These are phyloP conservation scores for Cerastis leucographa DNA, from an alignment of 2,888 invertebrate species.

Conservation along the genomic window DNA sequence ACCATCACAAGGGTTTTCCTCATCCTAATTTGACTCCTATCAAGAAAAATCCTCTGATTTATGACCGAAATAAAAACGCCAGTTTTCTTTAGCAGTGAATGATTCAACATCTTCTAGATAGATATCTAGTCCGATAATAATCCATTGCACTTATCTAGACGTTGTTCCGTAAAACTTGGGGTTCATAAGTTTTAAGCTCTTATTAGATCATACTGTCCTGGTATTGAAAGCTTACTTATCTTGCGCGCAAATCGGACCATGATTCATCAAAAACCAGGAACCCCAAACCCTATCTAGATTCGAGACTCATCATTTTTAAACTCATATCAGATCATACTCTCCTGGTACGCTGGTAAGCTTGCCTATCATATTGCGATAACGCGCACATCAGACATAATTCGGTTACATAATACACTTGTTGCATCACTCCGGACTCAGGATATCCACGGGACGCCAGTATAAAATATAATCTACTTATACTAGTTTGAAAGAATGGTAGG, in stretches of 20 bases:
- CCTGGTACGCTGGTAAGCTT: not conserved
- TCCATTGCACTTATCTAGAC: not conserved
- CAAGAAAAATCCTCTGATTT: slow-evolving; percentile 27
- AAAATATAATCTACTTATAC: not conserved
- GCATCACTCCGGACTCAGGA: slow-evolving; percentile 13
- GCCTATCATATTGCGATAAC: not conserved
- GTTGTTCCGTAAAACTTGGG: not conserved
- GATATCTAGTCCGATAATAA: not conserved
- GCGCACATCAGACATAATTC: slow-evolving; percentile 9
- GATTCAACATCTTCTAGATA: not conserved
- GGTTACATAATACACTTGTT: slow-evolving; percentile 41
- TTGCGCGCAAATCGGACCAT: no score
- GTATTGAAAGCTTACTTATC: no score
- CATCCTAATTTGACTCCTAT: slow-evolving; percentile 31
- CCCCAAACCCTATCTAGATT: not conserved
- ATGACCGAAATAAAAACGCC: slow-evolving; percentile 20
- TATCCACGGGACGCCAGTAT: not conserved
- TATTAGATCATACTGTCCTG: no score
- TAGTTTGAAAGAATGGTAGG: not conserved
- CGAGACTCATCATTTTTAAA: not conserved
- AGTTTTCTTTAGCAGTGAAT: slow-evolving; percentile 9
- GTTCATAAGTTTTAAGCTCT: no score
- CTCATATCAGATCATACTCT: not conserved
- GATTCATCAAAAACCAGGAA: no score
- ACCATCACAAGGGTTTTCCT: not conserved